Evolutionary conservation across 2,113 vertebrate species (phyloP), one percentile per base, ranked within the genome.

Genomic region (Nesogale talazaci): DNA sequence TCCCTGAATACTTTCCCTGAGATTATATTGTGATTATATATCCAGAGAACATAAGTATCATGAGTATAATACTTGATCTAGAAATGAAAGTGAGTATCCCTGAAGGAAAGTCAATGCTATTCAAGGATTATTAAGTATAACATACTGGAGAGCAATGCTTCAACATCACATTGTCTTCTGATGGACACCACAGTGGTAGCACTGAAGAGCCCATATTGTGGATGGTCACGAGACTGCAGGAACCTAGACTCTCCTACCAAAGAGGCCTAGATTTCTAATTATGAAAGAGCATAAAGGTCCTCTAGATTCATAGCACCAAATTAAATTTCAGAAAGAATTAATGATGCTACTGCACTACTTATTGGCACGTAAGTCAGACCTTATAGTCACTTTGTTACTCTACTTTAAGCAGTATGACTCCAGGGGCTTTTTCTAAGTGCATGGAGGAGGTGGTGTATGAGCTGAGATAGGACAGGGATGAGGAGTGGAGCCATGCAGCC

Each of bases 1-100:
- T n/a, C n/a, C 81, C 19, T 65, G 77, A 82, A 42, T 84, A 29
- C 19, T 29, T 95, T 94, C 52, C 92, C 22, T 88, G 46, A 81
- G 72, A 72, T 95, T 93, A 63, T 84, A 56, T 78, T 79, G 67
- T 67, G 29, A 72, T 93, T 87, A 20, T 79, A 76, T 75, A 77
- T 74, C 57, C 52, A 79, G 36, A 86, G 52, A 85, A 19, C 17
- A 75, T 63, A 79, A 80, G 63, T 8, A 22, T 86, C 70, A 79
- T 4, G 4, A 69, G 85, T 63, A 42, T 74, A 46, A 46, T 74
- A 76, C 65, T 92, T 92, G 79, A 92, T 83, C 59, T 74, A 65
- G 52, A 93, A 96, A 95, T 94, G 77, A 91, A 92, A 94, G 82
- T 70, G 79, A 69, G 4, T 42, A 46, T 95, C 90, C 77, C 61